Percentiles rank a stretch among this genome's conserved stretches.
Conservation (phyloP, 2,888 invertebrate genomes). For the Euspilapteryx auroguttella region DNA sequence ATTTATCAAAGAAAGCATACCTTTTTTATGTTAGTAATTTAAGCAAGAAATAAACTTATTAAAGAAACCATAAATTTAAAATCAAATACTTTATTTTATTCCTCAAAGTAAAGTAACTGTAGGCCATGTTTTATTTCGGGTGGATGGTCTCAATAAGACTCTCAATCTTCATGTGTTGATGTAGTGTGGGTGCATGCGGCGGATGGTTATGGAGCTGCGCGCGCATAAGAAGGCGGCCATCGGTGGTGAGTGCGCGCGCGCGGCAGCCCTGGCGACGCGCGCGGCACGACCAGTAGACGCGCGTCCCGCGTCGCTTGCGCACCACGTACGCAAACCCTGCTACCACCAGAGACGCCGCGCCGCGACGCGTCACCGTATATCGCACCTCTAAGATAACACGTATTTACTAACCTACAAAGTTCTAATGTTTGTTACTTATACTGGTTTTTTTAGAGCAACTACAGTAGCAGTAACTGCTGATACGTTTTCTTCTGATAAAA, state of each 20-base stretch:
- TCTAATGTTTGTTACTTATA: too few relatives aligned
- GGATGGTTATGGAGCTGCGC: constrained; percentile 25
- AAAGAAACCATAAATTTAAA: too few relatives aligned
- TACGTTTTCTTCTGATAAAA: too few relatives aligned
- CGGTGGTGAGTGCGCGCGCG: constrained; percentile 35
- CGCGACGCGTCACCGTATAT: constrained; percentile 44
- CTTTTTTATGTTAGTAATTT: too few relatives aligned
- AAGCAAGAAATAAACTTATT: too few relatives aligned
- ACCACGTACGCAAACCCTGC: constrained; percentile 37
- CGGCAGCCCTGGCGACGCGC: constrained; percentile 27
- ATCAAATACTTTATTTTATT: too few relatives aligned
- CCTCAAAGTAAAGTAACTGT: too few relatives aligned
- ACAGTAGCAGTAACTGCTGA: too few relatives aligned
- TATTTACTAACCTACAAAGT: too few relatives aligned
- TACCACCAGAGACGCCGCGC: constrained; percentile 39
- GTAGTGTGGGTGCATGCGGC: constrained; percentile 16
- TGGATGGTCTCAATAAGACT: constrained; percentile 44
- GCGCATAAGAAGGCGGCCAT: constrained; percentile 26
- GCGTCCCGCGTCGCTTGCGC: constrained; percentile 38
- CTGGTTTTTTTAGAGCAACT: too few relatives aligned
- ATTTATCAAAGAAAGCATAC: too few relatives aligned
- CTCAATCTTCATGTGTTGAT: constrained; percentile 32
- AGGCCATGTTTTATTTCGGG: too few relatives aligned
- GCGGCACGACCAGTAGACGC: constrained; percentile 49
- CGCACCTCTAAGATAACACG: constrained; percentile 18